phyloP scores from a whole-genome alignment of 2,113 vertebrate species.

The Seriola quinqueradiata region DNA sequence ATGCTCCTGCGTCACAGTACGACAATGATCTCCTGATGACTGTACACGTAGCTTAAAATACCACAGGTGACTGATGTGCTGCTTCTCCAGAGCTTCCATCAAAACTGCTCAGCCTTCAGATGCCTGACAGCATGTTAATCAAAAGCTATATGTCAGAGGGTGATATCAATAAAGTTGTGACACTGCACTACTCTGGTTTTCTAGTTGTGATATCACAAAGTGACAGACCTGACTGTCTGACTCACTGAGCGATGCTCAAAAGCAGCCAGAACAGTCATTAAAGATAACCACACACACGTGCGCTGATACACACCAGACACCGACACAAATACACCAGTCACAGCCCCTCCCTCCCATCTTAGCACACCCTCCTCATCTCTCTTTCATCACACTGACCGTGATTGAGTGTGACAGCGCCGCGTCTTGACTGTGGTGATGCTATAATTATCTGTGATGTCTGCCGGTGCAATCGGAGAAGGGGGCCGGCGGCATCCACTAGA shows the following conservation, averaged over 20 bases:
- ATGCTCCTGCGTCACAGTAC: constrained; percentile 2
- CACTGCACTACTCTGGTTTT: constrained; percentile 30
- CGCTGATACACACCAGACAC: constrained; percentile 9
- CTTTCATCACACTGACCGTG: constrained; percentile 62
- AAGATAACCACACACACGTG: constrained; percentile 7
- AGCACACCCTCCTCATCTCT: constrained; percentile 6
- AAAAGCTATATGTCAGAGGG: constrained; percentile 4
- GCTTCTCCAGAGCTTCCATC: constrained; percentile 3
- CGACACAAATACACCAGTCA: constrained; percentile 17
- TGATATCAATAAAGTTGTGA: constrained; percentile 58
- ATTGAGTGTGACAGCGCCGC: constrained; percentile 74
- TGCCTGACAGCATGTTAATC: constrained; percentile 26
- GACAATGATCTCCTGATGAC: background rate
- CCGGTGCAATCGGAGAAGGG: constrained; percentile 78
- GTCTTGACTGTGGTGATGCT: constrained; percentile 72
- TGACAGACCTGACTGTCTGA: constrained; percentile 42
- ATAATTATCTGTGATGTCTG: constrained; percentile 85
- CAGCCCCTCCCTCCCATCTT: background rate
- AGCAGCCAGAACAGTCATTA: constrained; percentile 46
- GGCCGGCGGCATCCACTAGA: constrained; percentile 60
- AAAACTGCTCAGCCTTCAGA: constrained; percentile 2
- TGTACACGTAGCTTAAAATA: constrained; percentile 25
- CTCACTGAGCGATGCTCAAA: constrained; percentile 35
- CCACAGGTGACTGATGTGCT: background rate
- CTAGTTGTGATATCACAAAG: constrained; percentile 62